These are phyloP conservation scores for Bombus sibiricus DNA, from an alignment of 1,140 invertebrate genomes.

Conservation along the genomic window DNA sequence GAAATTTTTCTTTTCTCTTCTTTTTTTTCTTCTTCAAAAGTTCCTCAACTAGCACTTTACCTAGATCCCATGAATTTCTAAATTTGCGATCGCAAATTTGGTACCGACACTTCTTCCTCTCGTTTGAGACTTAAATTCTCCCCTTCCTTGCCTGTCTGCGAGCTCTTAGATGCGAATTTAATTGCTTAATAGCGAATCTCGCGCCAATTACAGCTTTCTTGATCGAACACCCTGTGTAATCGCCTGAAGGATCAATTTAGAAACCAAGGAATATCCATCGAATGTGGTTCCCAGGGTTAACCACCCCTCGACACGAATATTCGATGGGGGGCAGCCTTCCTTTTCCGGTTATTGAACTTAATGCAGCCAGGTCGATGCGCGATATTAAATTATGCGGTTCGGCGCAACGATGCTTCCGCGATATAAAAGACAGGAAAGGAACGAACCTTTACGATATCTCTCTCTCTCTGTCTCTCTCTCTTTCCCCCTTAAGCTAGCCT, in stretches of 20 bases:
- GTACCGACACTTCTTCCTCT: too few relatives aligned
- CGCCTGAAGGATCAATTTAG: background rate
- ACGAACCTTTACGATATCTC: slow-evolving; percentile 32
- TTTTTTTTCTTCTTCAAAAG: too few relatives aligned
- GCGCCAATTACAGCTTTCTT: background rate
- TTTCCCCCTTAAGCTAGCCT: background rate
- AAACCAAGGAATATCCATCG: background rate
- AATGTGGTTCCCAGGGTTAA: background rate
- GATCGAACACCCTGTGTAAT: background rate
- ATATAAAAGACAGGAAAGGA: slow-evolving; percentile 23
- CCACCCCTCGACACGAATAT: background rate
- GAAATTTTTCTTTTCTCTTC: background rate
- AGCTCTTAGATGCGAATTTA: too few relatives aligned
- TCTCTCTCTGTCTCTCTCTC: background rate
- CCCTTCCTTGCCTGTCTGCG: too few relatives aligned
- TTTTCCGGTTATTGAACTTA: slow-evolving; percentile 1
- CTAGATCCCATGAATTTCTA: too few relatives aligned
- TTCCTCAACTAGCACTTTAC: too few relatives aligned
- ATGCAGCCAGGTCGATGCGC: slow-evolving; percentile 11
- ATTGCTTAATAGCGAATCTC: background rate
- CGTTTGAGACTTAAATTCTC: too few relatives aligned
- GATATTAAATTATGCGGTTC: slow-evolving; percentile 59
- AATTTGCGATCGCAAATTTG: too few relatives aligned
- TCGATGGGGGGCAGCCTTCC: background rate
- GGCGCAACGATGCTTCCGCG: slow-evolving; percentile 23